Evolutionary conservation across 2,797 vertebrate genomes (phyloP).

Genomic region (Sebastes hopkinsi): DNA sequence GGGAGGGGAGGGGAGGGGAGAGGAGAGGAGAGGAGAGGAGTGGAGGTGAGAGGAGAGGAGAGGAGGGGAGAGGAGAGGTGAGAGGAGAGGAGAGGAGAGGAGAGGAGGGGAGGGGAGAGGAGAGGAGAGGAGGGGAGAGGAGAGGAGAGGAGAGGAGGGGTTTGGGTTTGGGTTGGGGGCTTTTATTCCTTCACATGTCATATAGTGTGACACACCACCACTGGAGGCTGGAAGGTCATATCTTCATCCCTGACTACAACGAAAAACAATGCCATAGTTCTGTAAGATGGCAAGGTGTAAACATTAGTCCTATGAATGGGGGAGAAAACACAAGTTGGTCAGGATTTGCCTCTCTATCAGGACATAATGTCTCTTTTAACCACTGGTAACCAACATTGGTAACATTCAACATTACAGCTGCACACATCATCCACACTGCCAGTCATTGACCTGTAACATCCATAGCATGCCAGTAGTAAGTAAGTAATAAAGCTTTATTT

Average conservation of each 20-base stretch:
- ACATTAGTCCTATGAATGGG: not conserved
- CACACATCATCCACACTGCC: not conserved
- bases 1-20: conserved; percentile 85
- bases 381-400: not conserved
- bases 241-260: not conserved
- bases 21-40: too few relatives aligned
- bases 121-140: not conserved
- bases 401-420: not conserved
- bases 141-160: too few relatives aligned
- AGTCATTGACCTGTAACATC: not conserved
- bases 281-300: not conserved
- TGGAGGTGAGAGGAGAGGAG: too few relatives aligned
- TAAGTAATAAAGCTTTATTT: too few relatives aligned
- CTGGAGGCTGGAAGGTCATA: not conserved
- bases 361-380: not conserved
- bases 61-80: rapidly evolving
- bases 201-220: not conserved
- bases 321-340: not conserved
- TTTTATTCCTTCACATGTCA: not conserved
- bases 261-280: not conserved
- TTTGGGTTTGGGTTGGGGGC: rapidly evolving
- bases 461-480: not conserved
- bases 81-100: too few relatives aligned
- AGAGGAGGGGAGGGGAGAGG: conserved; percentile 18
- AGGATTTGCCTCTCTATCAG: not conserved